phyloP scores from a whole-genome alignment of 2,797 vertebrate genomes.

The Sciurus vulgaris region DNA sequence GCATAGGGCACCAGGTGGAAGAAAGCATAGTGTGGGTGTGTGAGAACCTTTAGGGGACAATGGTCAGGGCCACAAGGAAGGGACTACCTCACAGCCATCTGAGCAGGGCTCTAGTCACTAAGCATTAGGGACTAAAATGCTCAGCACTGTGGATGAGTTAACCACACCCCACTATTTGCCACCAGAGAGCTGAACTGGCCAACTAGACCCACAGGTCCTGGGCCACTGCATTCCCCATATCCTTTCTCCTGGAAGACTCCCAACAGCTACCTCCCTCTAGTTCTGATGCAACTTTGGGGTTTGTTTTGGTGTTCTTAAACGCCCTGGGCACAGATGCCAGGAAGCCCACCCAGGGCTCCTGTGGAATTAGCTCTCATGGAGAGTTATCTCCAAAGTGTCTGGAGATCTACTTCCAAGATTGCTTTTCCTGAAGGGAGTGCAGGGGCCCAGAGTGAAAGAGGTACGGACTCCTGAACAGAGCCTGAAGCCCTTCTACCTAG shows the following conservation, averaged over 20 bases:
- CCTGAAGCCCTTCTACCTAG: not conserved
- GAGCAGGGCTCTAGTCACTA: not conserved
- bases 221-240: not conserved
- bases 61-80: not conserved
- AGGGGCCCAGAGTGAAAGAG: not conserved
- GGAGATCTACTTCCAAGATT: not conserved
- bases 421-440: not conserved
- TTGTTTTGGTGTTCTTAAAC: not conserved
- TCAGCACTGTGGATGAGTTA: not conserved
- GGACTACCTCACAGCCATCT: not conserved
- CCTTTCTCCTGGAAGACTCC: not conserved
- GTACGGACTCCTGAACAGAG: not conserved
- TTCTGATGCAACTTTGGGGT: not conserved
- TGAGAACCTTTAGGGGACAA: fast-evolving
- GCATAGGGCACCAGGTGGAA: not conserved
- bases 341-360: not conserved
- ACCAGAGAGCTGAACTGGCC: not conserved
- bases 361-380: not conserved
- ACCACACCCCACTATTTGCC: not conserved
- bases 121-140: not conserved
- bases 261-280: not conserved
- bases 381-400: not conserved
- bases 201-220: not conserved
- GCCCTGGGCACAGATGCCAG: not conserved
- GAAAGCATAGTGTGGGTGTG: no score